Evolutionary conservation across 2,113 vertebrate genomes (phyloP).

Genomic region (Chunga burmeisteri): DNA sequence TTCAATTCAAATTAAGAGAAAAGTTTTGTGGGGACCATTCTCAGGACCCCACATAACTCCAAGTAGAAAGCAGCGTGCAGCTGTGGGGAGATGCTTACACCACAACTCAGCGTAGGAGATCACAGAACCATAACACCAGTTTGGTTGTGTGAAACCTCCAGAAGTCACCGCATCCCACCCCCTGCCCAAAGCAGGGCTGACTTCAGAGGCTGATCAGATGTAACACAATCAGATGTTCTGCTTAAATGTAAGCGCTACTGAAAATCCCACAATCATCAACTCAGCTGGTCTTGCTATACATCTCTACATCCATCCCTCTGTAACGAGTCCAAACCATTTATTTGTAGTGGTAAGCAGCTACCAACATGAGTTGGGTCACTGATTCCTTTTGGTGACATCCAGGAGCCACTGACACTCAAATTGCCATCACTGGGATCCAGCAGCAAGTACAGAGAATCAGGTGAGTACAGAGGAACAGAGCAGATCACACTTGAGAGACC

Average conservation of each 20-base stretch:
- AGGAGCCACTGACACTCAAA: not conserved
- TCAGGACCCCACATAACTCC: rapidly evolving
- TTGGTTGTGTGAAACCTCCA: not conserved
- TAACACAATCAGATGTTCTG: not conserved
- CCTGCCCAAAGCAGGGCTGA: not conserved
- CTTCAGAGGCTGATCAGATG: not conserved
- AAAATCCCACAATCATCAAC: not conserved
- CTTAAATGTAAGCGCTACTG: rapidly evolving
- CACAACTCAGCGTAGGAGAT: not conserved
- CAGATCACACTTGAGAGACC: not conserved
- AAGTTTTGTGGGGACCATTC: not conserved
- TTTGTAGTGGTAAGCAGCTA: not conserved
- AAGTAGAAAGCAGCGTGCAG: not conserved
- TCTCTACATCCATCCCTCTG: not conserved
- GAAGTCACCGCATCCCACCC: not conserved
- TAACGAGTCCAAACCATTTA: not conserved
- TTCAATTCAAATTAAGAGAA: not conserved
- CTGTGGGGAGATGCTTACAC: not conserved
- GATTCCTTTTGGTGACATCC: not conserved
- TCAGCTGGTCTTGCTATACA: not conserved
- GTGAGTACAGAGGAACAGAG: not conserved
- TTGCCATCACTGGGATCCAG: not conserved
- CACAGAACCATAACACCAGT: not conserved
- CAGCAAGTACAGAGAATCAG: not conserved
- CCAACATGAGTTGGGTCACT: not conserved